These are phyloP conservation scores for Smittia sp. DNA, from an alignment of 2,888 invertebrate genomes.

Conservation along the genomic window DNA sequence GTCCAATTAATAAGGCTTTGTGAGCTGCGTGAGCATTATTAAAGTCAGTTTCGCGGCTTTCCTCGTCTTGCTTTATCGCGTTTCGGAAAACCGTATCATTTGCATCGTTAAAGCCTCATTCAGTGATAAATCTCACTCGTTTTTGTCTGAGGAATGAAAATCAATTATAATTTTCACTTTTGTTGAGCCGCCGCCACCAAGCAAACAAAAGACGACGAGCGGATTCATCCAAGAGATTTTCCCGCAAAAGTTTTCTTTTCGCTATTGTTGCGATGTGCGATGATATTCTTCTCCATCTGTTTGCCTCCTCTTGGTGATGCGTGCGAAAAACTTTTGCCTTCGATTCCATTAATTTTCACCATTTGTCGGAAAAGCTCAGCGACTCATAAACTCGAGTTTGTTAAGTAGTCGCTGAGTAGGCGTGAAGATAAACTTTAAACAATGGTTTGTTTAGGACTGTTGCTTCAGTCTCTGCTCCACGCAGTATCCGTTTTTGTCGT, in stretches of 20 bases:
- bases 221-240: background rate
- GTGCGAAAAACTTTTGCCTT: conserved; percentile 40
- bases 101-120: background rate
- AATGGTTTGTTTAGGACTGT: too few species aligned
- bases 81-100: background rate
- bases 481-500: background rate
- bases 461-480: too few species aligned
- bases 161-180: conserved; percentile 20
- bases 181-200: background rate
- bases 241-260: conserved; percentile 17
- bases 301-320: conserved; percentile 2
- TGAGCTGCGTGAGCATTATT: background rate
- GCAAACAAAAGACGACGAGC: conserved; percentile 4
- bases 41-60: background rate
- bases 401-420: too few species aligned
- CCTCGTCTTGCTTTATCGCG: background rate
- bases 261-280: background rate
- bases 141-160: background rate
- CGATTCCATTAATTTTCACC: conserved; percentile 35
- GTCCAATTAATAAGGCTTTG: background rate
- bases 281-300: conserved; percentile 8
- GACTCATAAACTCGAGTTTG: too few species aligned
- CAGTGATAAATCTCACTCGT: background rate
- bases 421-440: too few species aligned
- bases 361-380: background rate